Conservation (phyloP, 2,113 vertebrate genomes). For the Ammodytes dubius region DNA sequence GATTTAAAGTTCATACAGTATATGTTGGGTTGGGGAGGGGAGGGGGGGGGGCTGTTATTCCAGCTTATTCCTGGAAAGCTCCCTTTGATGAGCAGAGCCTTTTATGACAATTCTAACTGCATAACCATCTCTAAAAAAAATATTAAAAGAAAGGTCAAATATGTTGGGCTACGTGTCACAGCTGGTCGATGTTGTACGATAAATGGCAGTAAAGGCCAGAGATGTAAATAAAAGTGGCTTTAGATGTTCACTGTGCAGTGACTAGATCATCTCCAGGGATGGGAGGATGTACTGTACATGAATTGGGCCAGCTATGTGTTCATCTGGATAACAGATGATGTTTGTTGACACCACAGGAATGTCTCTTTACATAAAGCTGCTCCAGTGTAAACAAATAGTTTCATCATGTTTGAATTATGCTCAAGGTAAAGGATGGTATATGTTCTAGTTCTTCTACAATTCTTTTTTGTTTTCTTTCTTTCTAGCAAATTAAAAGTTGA, state of each 20-base stretch:
- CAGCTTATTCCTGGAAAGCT: neutral
- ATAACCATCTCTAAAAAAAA: neutral
- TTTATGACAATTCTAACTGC: neutral
- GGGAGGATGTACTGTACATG: constrained; percentile 1
- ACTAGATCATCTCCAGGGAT: neutral
- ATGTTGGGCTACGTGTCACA: neutral
- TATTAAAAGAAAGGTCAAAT: neutral
- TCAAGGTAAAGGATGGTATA: neutral
- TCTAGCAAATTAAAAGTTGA: neutral
- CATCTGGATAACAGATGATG: constrained; percentile 39
- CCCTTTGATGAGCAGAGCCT: neutral
- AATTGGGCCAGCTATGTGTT: neutral
- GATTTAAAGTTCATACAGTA: neutral
- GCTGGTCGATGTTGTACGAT: neutral
- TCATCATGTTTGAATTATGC: neutral
- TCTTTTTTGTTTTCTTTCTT: neutral
- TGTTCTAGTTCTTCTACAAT: neutral
- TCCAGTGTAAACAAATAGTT: neutral
- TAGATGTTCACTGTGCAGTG: neutral
- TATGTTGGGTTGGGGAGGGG: neutral
- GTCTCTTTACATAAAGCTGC: neutral
- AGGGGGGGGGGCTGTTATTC: neutral
- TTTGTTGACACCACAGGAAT: constrained; percentile 2
- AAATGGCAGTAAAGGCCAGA: neutral
- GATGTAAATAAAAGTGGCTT: neutral